Conservation (phyloP, 2,113 vertebrate species). For the Microcebus murinus region DNA sequence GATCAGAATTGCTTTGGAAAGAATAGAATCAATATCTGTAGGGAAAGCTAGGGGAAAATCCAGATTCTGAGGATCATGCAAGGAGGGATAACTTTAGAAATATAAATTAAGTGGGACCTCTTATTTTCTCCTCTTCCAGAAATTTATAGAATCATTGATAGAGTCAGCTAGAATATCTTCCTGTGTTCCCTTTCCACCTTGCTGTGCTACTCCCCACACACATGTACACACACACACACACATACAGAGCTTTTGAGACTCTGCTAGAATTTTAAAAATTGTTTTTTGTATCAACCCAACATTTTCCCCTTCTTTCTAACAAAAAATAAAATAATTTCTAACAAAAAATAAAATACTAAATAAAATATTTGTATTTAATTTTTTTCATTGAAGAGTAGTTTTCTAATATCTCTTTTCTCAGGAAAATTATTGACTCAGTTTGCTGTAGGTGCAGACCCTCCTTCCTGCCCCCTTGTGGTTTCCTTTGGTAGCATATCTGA, state of each 20-base stretch:
- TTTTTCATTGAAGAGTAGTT: background rate
- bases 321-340: background rate
- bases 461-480: background rate
- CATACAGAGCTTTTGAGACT: background rate
- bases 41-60: background rate
- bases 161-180: background rate
- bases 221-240: too few species aligned
- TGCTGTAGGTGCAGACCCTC: background rate
- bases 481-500: background rate
- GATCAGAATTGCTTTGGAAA: constrained; percentile 35
- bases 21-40: background rate
- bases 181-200: background rate
- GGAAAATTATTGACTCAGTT: background rate
- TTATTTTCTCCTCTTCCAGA: background rate
- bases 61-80: background rate
- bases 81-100: background rate
- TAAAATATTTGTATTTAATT: background rate
- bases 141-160: background rate
- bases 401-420: background rate
- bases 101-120: background rate
- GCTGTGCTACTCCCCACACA: background rate
- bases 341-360: too few species aligned
- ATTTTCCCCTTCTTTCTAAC: constrained; percentile 27
- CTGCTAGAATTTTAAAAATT: background rate
- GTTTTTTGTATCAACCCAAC: background rate